Evolutionary conservation across 2,888 invertebrate species (phyloP).

Genomic region (Ochropacha duplaris): DNA sequence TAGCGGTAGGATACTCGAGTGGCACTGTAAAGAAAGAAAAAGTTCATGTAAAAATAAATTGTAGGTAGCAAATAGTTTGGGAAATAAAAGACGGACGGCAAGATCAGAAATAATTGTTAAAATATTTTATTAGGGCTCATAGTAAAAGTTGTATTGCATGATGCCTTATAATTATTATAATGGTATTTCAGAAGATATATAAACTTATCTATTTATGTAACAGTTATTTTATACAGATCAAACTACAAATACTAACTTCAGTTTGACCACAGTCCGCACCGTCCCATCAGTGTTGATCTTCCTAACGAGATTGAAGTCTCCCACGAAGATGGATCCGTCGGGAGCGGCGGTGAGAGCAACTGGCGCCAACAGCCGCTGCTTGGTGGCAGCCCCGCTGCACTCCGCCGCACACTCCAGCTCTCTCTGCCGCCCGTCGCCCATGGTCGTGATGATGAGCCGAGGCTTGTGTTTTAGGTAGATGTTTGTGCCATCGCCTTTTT

Average conservation of each 20-base stretch:
- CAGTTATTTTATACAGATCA: not conserved
- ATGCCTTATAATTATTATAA: too few species aligned
- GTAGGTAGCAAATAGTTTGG: too few species aligned
- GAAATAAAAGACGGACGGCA: too few species aligned
- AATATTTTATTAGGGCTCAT: too few species aligned
- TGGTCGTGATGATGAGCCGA: constrained; percentile 93
- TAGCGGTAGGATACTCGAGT: constrained; percentile 97
- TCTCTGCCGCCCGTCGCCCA: constrained; percentile 96
- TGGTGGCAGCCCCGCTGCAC: constrained; percentile 87
- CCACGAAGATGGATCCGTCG: constrained; percentile 97
- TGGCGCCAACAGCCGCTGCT: constrained; percentile 93
- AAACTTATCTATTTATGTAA: too few species aligned
- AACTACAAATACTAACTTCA: constrained; percentile 91
- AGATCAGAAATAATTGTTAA: too few species aligned
- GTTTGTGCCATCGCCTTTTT: constrained; percentile 98
- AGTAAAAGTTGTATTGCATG: too few species aligned
- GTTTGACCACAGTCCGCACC: constrained; percentile 89
- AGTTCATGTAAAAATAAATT: not conserved
- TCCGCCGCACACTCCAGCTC: constrained; percentile 90
- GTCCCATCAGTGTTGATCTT: constrained; percentile 93
- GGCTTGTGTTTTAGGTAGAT: constrained; percentile 97
- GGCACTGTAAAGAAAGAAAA: constrained; percentile 84
- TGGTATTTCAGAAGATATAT: too few species aligned
- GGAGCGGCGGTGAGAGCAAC: constrained; percentile 95
- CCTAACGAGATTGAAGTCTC: constrained; percentile 97